Conservation (phyloP, 2,113 vertebrate genomes). For the Canis aureus region DNA sequence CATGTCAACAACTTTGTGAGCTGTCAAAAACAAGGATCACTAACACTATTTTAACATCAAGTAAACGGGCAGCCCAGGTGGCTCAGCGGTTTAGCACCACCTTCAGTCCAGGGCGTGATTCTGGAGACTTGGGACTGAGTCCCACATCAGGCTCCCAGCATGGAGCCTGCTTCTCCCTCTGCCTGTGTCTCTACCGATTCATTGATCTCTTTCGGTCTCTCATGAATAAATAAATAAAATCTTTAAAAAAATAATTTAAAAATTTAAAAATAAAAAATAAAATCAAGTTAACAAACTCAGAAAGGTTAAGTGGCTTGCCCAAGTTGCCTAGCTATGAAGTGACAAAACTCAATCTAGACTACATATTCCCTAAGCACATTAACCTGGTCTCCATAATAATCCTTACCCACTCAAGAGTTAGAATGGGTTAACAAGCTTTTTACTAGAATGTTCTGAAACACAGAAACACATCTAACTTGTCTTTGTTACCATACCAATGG, state of each 20-base stretch:
- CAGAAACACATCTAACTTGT: background rate
- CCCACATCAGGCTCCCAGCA: no score
- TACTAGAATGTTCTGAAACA: conserved; percentile 39
- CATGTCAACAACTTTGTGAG: background rate
- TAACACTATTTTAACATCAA: conserved; percentile 44
- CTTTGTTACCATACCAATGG: background rate
- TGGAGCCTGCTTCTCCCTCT: no score
- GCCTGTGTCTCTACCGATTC: no score
- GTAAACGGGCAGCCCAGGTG: background rate
- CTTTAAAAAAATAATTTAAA: no score
- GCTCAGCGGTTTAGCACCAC: no score
- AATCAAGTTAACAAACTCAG: conserved; percentile 37
- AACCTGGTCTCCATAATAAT: background rate
- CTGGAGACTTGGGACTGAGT: no score
- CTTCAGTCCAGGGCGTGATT: no score
- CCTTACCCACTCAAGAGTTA: background rate
- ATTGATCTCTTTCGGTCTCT: no score
- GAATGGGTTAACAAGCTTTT: background rate
- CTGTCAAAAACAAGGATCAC: background rate
- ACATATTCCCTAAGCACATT: background rate
- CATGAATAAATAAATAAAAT: no score
- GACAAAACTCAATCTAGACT: background rate
- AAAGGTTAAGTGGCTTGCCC: background rate
- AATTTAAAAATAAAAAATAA: background rate
- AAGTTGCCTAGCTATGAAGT: background rate